Evolutionary conservation across 2,888 invertebrate species (phyloP), one percentile per base, ranked within the genome.

Genomic region (Drosophila tanythrix): DNA sequence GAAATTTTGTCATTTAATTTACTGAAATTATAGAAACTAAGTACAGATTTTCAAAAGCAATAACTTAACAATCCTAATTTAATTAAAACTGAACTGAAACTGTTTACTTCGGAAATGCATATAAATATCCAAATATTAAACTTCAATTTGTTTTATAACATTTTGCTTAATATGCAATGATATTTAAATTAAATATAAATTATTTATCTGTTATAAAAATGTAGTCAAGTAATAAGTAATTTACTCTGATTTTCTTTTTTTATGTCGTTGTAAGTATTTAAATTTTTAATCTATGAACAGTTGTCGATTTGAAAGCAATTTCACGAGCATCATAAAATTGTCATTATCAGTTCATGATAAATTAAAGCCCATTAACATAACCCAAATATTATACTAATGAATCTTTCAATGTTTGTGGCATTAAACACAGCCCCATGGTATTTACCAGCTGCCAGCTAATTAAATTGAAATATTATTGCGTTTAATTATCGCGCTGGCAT

Each of bases 401-500:
- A 82, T 76, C 69, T 70, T 71, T 74, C 69, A 81, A 64, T 76
- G 83, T 43, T 64, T 36, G 29, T 27, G 50, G 56, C 61, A 57
- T 43, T 25, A 61, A 80, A 33, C 65, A 82, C 68, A 31, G 57
- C 83, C 89, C 63, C 61, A 51, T 66, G 61, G 43, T 64, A 63
- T 70, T 79, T 84, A 63, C 53, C 85, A 87, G 83, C 90, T 80
- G 74, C 69, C 83, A 72, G 77, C 87, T 88, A 84, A 90, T 90
- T 80, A 90, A 84, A 86, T 83, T 86, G 81, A 90, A 84, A 80
- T 90, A 84, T 90, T 88, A 76, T 86, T 85, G 81, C 81, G 67
- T 88, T 89, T 76, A 88, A 88, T 89, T 85, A 85, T 70, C 76
- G 65, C 56, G 21, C 29, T 48, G 53, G 60, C 60, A 70, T 56